Base-by-base conservation (phyloP, 2,888 invertebrate genomes). In the Epistrophe grossulariae region DNA sequence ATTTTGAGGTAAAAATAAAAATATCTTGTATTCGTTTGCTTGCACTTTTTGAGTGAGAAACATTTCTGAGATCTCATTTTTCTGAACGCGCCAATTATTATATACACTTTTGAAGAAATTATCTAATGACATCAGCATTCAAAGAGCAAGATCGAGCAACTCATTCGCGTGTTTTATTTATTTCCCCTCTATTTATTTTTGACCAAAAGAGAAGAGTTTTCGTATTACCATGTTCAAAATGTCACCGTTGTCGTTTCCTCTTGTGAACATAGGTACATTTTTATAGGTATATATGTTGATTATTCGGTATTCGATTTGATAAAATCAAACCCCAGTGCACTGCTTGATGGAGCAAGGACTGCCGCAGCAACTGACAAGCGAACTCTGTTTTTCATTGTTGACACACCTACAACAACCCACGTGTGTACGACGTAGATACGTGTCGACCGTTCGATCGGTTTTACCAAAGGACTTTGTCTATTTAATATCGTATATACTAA, bases 371-470 rank as follows among this genome's bases (percentile, higher is more conserved):
- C 59, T 77, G 80, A 73, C 80, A 84, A 68, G 72, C 73, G 77
- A 78, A 57, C 77, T 77, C 77, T 62, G 62, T 35, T 70, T 73
- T 77, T 24, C 81, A 60, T 85, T 85, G 73, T 85, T 85, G 84
- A 81, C 84, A 81, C 84, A 85, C 84, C 84, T 81, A 73, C 77
- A 81, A 72, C 81, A 70, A 74, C 81, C 84, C 84, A 84, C 84
- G 52, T 24, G 3, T 45, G 1, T 11, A 45, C 64, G 48, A 84
- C 84, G 52, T 24, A 4, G n/a, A 0, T 11, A 45, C 64, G 48
- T 48, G 48, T 17, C 31, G 17, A n/a, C 28, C 17, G 13, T 68
- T 64, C 70, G 70, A 57, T 57, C 31, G 50, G 13, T 50, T 55
- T 62, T 55, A 45, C 50, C 66, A 11, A 66, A 68, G 72, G 68